phyloP scores from a whole-genome alignment of 1,140 invertebrate species.

The Listronotus bonariensis region DNA sequence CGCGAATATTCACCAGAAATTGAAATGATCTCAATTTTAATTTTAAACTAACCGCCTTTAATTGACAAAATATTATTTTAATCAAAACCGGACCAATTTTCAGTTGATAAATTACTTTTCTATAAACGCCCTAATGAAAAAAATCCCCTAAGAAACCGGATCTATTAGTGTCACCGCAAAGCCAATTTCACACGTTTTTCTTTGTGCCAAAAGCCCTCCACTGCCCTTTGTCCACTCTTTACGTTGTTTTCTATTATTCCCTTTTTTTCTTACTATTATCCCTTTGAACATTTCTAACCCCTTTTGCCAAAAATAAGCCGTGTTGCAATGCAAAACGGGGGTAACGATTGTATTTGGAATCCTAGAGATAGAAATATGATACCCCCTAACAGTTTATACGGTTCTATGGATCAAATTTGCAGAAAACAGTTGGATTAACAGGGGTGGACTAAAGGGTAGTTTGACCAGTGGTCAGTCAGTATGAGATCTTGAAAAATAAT shows the following conservation, averaged over 20 bases:
- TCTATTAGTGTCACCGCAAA: conserved; percentile 43
- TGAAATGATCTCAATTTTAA: too few species aligned
- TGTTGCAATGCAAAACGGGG: conserved; percentile 33
- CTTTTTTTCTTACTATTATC: conserved; percentile 13
- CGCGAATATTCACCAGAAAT: too few species aligned
- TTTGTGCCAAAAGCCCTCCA: conserved; percentile 16
- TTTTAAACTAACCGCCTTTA: too few species aligned
- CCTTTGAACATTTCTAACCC: conserved; percentile 1
- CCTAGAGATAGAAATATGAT: conserved; percentile 23
- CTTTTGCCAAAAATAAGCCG: conserved; percentile 15
- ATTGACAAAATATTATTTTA: too few species aligned
- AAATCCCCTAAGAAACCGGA: conserved; percentile 26
- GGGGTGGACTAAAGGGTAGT: conserved; percentile 6
- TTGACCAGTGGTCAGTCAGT: too few species aligned
- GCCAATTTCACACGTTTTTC: conserved; percentile 45
- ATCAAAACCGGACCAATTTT: too few species aligned
- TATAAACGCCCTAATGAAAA: neutral
- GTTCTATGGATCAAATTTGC: conserved; percentile 35
- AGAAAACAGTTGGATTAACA: conserved; percentile 15
- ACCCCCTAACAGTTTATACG: conserved; percentile 42
- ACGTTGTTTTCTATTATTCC: conserved; percentile 4
- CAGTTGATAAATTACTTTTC: conserved; percentile 7
- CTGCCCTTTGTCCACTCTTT: conserved; percentile 12
- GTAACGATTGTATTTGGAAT: neutral
- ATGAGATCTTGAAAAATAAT: too few species aligned